Percentiles rank a stretch among this genome's conserved stretches.
phyloP scores from a whole-genome alignment of 2,113 vertebrate species.

The Butorides virescens region DNA sequence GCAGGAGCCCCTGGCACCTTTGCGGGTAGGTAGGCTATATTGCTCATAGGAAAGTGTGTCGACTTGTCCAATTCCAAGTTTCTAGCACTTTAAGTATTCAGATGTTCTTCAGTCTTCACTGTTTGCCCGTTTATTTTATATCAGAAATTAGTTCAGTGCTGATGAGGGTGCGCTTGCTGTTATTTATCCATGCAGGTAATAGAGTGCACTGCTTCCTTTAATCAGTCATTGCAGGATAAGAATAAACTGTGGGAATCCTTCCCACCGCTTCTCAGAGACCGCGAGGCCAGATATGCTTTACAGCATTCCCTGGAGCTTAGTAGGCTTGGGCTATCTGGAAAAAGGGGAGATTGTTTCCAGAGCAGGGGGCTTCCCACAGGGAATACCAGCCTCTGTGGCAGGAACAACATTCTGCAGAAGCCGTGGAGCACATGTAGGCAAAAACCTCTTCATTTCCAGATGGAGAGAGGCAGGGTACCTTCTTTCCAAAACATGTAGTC shows the following conservation, averaged over 20 bases:
- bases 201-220: not conserved
- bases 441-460: not conserved
- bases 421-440: not conserved
- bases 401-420: not conserved
- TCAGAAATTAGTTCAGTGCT: not conserved
- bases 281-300: not conserved
- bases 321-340: not conserved
- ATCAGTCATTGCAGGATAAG: not conserved
- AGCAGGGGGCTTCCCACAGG: not conserved
- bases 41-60: not conserved
- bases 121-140: not conserved
- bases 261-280: not conserved
- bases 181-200: not conserved
- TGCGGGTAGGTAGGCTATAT: not conserved
- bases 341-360: not conserved
- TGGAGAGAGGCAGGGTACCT: not conserved
- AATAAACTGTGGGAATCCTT: not conserved
- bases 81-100: fast-evolving
- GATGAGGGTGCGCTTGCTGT: not conserved
- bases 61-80: not conserved
- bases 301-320: not conserved
- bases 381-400: not conserved
- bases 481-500: not conserved
- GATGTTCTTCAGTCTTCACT: not conserved
- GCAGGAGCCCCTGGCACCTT: not conserved